Conservation (phyloP, 2,888 invertebrate genomes). For the Mylabris sibirica region DNA sequence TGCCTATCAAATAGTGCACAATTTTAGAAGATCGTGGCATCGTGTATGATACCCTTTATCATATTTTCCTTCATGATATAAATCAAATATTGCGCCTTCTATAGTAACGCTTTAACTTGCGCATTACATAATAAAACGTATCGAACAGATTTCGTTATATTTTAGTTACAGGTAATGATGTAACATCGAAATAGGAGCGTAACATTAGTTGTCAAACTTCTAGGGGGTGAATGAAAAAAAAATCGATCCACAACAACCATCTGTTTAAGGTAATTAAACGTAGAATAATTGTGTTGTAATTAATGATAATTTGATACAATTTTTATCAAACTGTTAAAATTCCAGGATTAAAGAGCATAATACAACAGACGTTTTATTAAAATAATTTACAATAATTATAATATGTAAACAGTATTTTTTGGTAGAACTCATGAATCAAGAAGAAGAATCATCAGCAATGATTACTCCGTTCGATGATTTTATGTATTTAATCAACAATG, state of each 20-base stretch:
- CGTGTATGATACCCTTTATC: background rate
- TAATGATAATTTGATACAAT: background rate
- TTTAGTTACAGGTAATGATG: background rate
- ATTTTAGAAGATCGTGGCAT: background rate
- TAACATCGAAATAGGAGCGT: background rate
- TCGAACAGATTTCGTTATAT: background rate
- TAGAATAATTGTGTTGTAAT: background rate
- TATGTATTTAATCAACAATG: conserved; percentile 67
- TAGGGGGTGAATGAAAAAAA: background rate
- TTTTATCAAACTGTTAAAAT: background rate
- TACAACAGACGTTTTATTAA: background rate
- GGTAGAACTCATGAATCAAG: background rate
- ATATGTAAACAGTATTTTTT: background rate
- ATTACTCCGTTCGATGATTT: conserved; percentile 66
- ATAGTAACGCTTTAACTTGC: background rate
- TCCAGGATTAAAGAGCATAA: background rate
- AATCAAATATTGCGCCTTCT: background rate
- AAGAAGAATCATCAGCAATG: conserved; percentile 20
- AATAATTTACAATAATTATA: too few relatives aligned
- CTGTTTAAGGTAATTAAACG: background rate
- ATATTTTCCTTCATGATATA: background rate
- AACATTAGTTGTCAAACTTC: background rate
- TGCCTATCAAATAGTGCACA: too few relatives aligned
- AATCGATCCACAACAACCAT: background rate
- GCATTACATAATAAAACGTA: background rate